Percentiles rank a stretch among this genome's conserved stretches.
phyloP scores from a whole-genome alignment of 2,888 invertebrate genomes.

The Lasius platythorax region DNA sequence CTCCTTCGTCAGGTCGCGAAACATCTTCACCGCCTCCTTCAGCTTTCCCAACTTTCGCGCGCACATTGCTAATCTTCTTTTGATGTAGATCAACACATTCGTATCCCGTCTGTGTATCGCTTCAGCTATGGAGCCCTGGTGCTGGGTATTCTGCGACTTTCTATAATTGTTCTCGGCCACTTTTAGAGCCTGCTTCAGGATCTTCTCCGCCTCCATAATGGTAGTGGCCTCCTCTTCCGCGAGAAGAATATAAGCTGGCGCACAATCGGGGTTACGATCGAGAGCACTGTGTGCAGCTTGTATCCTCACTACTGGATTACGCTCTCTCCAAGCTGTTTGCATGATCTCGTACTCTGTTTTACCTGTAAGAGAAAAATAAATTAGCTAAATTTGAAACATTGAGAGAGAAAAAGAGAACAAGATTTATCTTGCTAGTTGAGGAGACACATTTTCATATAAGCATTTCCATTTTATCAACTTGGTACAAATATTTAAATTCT shows the following conservation, averaged over 20 bases:
- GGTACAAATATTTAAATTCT: neutral
- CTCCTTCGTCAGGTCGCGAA: conserved; percentile 98
- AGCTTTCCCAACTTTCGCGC: conserved; percentile 96
- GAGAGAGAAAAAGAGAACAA: neutral
- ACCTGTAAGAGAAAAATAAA: conserved; percentile 87
- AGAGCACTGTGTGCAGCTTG: conserved; percentile 96
- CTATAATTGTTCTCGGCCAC: conserved; percentile 93
- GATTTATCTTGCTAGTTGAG: neutral
- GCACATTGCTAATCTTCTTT: conserved; percentile 98
- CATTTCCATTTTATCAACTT: neutral
- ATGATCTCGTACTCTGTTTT: conserved; percentile 97
- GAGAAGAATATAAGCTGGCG: conserved; percentile 96
- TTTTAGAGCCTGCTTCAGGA: conserved; percentile 93
- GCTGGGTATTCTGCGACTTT: conserved; percentile 93
- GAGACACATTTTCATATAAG: neutral
- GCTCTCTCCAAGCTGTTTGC: conserved; percentile 98
- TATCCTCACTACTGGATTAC: conserved; percentile 95
- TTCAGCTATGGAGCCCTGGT: conserved; percentile 92
- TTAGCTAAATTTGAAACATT: neutral
- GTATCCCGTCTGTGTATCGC: conserved; percentile 95
- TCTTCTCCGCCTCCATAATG: conserved; percentile 94
- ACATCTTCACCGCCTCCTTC: conserved; percentile 98
- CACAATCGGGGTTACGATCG: conserved; percentile 96
- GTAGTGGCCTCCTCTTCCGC: conserved; percentile 99
- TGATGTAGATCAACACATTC: conserved; percentile 97